Base-by-base conservation (phyloP, 2,113 vertebrate species). In the Anseranas semipalmata region DNA sequence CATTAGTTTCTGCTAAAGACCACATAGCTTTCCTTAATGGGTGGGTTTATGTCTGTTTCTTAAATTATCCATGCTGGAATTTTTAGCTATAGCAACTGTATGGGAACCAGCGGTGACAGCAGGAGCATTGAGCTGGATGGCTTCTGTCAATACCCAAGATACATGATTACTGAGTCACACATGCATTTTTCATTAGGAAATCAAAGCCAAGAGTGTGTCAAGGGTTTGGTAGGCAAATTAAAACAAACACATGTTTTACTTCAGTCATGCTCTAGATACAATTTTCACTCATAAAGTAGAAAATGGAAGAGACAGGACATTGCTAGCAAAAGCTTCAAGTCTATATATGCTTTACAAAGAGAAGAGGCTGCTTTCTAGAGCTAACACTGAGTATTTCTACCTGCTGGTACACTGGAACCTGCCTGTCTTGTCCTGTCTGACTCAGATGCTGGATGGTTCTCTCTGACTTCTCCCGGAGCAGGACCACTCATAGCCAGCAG, bases 111-210 rank as follows among this genome's bases (percentile, higher is more conserved):
- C n/a, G n/a, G 74, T 0, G 1, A 74, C n/a, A 74, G 52, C n/a
- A 59, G 0, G 0, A 77, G 9, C 18, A 32, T 56, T 94, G 39
- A 45, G 22, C 55, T 75, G 73, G 50, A 71, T 74, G 39, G 13
- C 76, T 95, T 95, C 68, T 84, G 39, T 84, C 90, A 73, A 17
- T 74, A 81, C n/a, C 12, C 22, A 2, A 37, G 25, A 48, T 55
- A 30, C 1, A 0, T 55, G 83, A 55, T 66, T 85, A 74, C 17
- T 86, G 72, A 88, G n/a, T 83, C 50, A 86, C 62, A 66, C 5
- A 11, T 52, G 65, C 41, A 76, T 92, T 95, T 92, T 93, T 46
- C 55, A 74, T 74, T 39, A 90, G n/a, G n/a, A 93, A 90, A 77
- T 65, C 52, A 89, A 85, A 91, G 43, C 77, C 78, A 79, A 39